phyloP scores from a whole-genome alignment of 2,888 invertebrate species.

The Lysandra coridon region DNA sequence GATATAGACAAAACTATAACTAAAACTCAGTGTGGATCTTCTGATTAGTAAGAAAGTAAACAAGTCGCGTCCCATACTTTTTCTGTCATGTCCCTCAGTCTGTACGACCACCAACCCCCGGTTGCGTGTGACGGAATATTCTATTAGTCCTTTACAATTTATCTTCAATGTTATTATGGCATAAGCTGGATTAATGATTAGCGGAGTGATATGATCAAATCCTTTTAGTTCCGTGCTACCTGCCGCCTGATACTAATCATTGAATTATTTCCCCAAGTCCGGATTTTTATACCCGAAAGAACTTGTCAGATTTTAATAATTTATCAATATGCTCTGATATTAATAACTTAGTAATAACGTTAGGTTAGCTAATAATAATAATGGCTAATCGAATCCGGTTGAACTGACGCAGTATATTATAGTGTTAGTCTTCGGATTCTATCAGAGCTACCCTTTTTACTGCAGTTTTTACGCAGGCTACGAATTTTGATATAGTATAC shows the following conservation, averaged over 20 bases:
- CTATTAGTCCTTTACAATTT: constrained; percentile 72
- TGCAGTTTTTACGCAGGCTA: too few relatives aligned
- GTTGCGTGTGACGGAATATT: constrained; percentile 77
- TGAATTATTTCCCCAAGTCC: neutral
- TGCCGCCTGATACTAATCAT: constrained; percentile 15
- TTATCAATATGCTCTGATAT: neutral
- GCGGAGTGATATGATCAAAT: constrained; percentile 60
- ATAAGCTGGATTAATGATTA: constrained; percentile 73
- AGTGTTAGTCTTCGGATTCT: too few relatives aligned
- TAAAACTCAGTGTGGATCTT: too few relatives aligned
- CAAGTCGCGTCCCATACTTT: too few relatives aligned
- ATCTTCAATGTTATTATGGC: constrained; percentile 70
- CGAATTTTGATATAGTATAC: too few relatives aligned
- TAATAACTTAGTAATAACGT: too few relatives aligned
- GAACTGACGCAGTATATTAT: too few relatives aligned
- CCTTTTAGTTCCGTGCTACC: constrained; percentile 41
- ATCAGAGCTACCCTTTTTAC: too few relatives aligned
- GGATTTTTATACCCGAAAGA: neutral
- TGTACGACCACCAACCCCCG: constrained; percentile 46
- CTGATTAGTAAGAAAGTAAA: too few relatives aligned
- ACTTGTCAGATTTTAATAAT: neutral
- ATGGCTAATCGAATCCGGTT: too few relatives aligned
- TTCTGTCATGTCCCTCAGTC: neutral
- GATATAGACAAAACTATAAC: too few relatives aligned
- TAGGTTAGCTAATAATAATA: too few relatives aligned